Conservation (phyloP, 1,140 invertebrate genomes). For the Lepidurus packardi region DNA sequence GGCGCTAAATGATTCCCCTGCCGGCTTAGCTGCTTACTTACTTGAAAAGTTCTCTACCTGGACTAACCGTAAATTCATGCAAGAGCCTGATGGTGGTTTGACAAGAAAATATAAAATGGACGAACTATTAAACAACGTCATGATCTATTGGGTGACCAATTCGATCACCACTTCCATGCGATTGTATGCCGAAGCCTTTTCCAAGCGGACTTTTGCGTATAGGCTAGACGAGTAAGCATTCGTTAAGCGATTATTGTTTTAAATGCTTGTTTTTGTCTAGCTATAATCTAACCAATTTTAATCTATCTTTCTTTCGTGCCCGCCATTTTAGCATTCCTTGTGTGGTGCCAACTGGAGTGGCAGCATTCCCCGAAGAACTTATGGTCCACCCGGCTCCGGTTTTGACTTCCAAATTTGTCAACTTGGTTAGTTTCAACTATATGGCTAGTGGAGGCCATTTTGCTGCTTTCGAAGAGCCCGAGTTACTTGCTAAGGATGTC, state of each 20-base stretch:
- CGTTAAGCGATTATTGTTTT: conserved; percentile 14
- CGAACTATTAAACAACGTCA: conserved; percentile 78
- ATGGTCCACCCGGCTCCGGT: conserved; percentile 41
- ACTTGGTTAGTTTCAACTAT: conserved; percentile 43
- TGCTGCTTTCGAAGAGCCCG: conserved; percentile 70
- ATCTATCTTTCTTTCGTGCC: conserved; percentile 39
- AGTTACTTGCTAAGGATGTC: conserved; percentile 59
- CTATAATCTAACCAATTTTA: conserved; percentile 20
- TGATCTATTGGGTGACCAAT: conserved; percentile 77
- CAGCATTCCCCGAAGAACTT: conserved; percentile 45
- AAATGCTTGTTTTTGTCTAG: not conserved
- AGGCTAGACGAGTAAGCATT: conserved; percentile 48
- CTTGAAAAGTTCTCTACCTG: conserved; percentile 78
- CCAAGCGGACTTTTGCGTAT: conserved; percentile 42
- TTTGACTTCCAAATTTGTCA: conserved; percentile 41
- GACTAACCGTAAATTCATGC: conserved; percentile 57
- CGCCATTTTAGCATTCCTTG: conserved; percentile 43
- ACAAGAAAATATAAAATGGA: conserved; percentile 57
- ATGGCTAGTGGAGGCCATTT: conserved; percentile 69
- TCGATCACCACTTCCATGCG: conserved; percentile 69
- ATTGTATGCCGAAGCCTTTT: conserved; percentile 64
- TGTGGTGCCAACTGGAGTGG: conserved; percentile 45
- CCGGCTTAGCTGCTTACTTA: conserved; percentile 71
- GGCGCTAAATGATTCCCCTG: conserved; percentile 59
- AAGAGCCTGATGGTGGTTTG: conserved; percentile 64